phyloP scores from a whole-genome alignment of 1,140 invertebrate genomes.

The Ephestia elutella region DNA sequence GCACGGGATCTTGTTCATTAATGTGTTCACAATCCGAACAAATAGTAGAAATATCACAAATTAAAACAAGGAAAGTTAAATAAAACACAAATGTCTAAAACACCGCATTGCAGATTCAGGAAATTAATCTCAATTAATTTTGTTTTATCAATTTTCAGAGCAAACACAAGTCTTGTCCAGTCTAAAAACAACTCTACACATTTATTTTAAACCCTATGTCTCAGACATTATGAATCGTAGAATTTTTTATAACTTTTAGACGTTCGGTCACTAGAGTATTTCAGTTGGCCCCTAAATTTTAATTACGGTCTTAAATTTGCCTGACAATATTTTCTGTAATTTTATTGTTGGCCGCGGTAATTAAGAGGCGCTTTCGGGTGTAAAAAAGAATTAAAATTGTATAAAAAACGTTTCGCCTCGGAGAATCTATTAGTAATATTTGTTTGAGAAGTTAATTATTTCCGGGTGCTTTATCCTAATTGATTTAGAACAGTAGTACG shows the following conservation, averaged over 20 bases:
- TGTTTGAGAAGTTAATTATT: too few species aligned
- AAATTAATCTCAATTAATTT: constrained; percentile 5
- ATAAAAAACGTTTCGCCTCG: too few species aligned
- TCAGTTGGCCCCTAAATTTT: background rate
- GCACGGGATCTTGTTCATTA: too few species aligned
- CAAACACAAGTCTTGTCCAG: background rate
- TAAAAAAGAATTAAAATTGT: background rate
- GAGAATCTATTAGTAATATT: background rate
- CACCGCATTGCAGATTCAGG: background rate
- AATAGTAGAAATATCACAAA: background rate
- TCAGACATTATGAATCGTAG: background rate
- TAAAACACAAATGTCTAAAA: background rate
- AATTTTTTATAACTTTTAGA: background rate
- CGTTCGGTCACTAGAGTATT: background rate
- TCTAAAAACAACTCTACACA: background rate
- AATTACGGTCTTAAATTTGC: constrained; percentile 2
- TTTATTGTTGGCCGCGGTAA: background rate
- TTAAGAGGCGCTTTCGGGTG: background rate
- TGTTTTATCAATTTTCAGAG: constrained; percentile 1
- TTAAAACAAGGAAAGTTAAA: background rate
- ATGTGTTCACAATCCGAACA: too few species aligned
- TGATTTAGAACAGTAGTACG: too few species aligned
- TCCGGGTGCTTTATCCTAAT: too few species aligned
- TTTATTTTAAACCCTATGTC: background rate
- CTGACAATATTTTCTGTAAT: constrained; percentile 5